Conservation (phyloP, 1,140 invertebrate genomes). For the Gryon sp. region DNA sequence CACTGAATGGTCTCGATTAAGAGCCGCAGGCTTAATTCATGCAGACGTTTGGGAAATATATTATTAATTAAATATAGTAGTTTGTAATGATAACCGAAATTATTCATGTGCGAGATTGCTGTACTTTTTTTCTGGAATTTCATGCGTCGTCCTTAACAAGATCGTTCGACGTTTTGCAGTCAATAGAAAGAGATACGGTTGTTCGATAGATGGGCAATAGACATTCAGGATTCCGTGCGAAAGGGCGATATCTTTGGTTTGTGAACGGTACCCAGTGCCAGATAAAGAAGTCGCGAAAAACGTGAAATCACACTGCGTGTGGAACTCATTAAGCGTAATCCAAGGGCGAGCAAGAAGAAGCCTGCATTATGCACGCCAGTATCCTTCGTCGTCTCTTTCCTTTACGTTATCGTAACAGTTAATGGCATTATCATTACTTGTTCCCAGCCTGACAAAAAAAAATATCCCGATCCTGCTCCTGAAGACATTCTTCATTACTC, state of each 20-base stretch:
- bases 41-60: background rate
- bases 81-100: conserved; percentile 3
- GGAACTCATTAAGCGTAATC: conserved; percentile 64
- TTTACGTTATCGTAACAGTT: conserved; percentile 41
- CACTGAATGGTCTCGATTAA: conserved; percentile 14
- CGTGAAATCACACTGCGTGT: conserved; percentile 40
- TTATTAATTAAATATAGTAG: conserved; percentile 20
- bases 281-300: conserved; percentile 46
- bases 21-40: background rate
- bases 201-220: conserved; percentile 37
- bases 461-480: background rate
- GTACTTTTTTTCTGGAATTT: background rate
- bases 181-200: conserved; percentile 29
- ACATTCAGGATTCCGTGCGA: conserved; percentile 54
- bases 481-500: no score
- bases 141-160: conserved; percentile 11
- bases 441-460: conserved; percentile 20
- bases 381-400: conserved; percentile 19
- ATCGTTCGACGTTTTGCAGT: conserved; percentile 14
- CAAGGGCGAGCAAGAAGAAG: conserved; percentile 58
- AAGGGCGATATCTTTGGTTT: conserved; percentile 28
- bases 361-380: conserved; percentile 45
- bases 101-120: conserved; percentile 7
- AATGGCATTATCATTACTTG: conserved; percentile 52
- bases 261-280: conserved; percentile 10